phyloP scores from a whole-genome alignment of 37 sponge, comb jelly and placozoan genomes.

The Ianthella basta region DNA sequence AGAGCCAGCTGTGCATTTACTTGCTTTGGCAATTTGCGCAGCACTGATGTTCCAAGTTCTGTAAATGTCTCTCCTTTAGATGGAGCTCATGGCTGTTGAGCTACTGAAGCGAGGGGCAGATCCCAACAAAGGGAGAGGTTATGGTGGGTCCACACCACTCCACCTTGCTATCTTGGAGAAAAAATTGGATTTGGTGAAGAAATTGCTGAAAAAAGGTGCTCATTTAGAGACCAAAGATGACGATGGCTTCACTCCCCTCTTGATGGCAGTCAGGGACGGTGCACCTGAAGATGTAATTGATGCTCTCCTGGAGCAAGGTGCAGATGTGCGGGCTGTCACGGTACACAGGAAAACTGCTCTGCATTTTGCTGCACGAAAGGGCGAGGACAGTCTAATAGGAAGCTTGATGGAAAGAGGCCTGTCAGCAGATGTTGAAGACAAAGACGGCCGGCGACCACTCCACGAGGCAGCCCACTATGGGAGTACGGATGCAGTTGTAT shows the following conservation, averaged over 20 bases:
- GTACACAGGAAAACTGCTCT: slow-evolving; percentile 12
- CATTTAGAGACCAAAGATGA: background rate
- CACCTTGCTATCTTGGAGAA: background rate
- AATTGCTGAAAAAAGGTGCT: slow-evolving; percentile 10
- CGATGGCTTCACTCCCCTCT: slow-evolving; percentile 7
- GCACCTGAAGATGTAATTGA: background rate
- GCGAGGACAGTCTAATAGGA: background rate
- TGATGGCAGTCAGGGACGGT: slow-evolving; percentile 1
- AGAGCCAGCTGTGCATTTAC: too few species aligned
- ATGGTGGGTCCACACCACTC: background rate
- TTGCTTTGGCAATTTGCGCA: background rate
- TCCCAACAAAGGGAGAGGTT: slow-evolving; percentile 12
- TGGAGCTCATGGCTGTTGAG: background rate
- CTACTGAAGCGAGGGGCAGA: slow-evolving; percentile 24
- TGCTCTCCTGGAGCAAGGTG: background rate
- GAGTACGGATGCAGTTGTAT: background rate
- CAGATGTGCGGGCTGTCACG: background rate
- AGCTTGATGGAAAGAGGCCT: background rate
- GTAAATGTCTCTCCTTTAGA: background rate
- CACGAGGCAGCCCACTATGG: slow-evolving; percentile 26
- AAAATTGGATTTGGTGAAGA: background rate
- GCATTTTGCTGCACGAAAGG: slow-evolving; percentile 17
- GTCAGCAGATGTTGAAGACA: background rate
- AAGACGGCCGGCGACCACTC: slow-evolving; percentile 23
- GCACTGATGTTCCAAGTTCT: background rate